A percentile compares a stretch with the other conserved stretches of the same genome.
Conservation (phyloP, 2,888 invertebrate species). For the Acronicta alni region DNA sequence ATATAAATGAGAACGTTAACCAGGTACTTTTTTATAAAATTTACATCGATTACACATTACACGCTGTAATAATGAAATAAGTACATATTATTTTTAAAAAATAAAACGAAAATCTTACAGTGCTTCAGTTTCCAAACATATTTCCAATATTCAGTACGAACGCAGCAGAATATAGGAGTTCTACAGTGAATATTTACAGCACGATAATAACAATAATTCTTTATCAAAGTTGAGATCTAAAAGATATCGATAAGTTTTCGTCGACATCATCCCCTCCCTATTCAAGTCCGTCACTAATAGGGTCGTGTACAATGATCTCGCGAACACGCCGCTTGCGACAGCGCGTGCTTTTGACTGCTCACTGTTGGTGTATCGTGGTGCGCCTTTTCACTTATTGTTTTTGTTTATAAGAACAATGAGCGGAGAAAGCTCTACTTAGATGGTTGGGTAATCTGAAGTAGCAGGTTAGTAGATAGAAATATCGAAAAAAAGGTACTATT, state of each 20-base stretch:
- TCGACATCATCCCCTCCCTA: conserved; percentile 56
- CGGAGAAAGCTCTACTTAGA: neutral
- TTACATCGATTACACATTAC: conserved; percentile 24
- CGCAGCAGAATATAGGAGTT: neutral
- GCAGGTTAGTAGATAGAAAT: no score
- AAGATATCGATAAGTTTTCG: conserved; percentile 43
- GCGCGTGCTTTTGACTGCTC: conserved; percentile 60
- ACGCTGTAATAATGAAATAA: conserved; percentile 19
- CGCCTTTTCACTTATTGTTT: conserved; percentile 18
- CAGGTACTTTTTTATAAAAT: conserved; percentile 22
- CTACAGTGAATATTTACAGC: no score
- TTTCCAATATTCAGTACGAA: neutral
- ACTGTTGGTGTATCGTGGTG: conserved; percentile 21
- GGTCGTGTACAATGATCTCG: conserved; percentile 78
- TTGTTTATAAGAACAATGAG: conserved; percentile 4
- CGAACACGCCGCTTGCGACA: conserved; percentile 72
- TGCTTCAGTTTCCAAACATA: no score
- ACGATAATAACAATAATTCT: neutral
- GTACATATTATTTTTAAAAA: no score
- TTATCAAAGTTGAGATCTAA: neutral
- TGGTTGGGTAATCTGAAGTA: neutral
- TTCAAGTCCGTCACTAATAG: conserved; percentile 74
- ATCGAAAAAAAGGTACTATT: no score
- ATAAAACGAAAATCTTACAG: no score
- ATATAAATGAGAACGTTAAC: conserved; percentile 27